phyloP scores from a whole-genome alignment of 2,113 vertebrate genomes.

The Strix uralensis region DNA sequence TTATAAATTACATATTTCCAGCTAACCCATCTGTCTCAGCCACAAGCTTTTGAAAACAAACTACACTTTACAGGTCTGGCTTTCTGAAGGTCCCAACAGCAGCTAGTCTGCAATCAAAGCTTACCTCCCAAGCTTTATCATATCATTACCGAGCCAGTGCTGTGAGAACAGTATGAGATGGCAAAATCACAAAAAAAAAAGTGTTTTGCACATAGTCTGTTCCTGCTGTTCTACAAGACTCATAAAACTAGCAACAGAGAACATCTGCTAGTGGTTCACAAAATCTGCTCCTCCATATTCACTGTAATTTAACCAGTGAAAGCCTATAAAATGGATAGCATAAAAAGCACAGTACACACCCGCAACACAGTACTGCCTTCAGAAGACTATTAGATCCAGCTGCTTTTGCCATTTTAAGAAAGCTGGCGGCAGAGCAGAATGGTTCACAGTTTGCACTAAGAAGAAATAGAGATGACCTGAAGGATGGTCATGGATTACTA shows the following conservation, averaged over 20 bases:
- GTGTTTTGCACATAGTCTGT: background rate
- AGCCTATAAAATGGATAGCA: background rate
- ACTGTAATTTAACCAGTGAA: background rate
- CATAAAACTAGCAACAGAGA: background rate
- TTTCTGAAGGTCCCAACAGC: slow-evolving; percentile 1
- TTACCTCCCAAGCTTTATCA: slow-evolving; percentile 12
- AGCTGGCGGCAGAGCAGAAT: background rate
- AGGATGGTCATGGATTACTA: background rate
- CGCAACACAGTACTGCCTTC: background rate
- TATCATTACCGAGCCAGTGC: slow-evolving; percentile 5
- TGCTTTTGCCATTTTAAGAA: background rate
- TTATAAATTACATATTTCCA: background rate
- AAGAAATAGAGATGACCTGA: background rate
- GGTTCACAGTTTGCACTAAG: background rate
- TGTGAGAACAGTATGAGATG: slow-evolving; percentile 47
- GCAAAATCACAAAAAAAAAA: slow-evolving; percentile 17
- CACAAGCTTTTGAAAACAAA: slow-evolving; percentile 13
- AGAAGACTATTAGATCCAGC: background rate
- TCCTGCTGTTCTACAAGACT: slow-evolving; percentile 51
- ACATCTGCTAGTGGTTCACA: slow-evolving; percentile 5
- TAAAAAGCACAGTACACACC: background rate
- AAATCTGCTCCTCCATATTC: background rate
- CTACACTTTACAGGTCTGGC: background rate
- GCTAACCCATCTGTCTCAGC: background rate
- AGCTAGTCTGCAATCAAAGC: slow-evolving; percentile 26